A percentile compares a stretch with the other conserved stretches of the same genome.
Evolutionary conservation across 2,797 vertebrate genomes (phyloP).

Genomic region (Selene dorsalis): DNA sequence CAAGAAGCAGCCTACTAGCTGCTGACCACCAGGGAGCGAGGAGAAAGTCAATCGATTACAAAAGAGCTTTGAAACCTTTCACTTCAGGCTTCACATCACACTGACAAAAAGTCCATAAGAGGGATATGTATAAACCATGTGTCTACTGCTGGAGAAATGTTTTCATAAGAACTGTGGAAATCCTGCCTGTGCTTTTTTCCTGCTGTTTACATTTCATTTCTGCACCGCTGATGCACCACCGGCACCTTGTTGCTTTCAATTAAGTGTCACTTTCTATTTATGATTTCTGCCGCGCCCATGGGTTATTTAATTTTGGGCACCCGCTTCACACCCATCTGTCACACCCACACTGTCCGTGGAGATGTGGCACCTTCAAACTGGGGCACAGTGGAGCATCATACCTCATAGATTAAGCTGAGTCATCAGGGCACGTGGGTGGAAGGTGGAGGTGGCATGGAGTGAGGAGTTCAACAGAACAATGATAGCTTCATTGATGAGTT

Average conservation of each 20-base stretch:
- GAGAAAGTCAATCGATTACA: conserved; percentile 49
- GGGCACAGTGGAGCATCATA: conserved; percentile 25
- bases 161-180: conserved; percentile 47
- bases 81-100: conserved; percentile 52
- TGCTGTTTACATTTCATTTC: conserved; percentile 38
- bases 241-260: conserved; percentile 46
- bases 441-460: conserved; percentile 14
- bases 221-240: conserved; percentile 13
- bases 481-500: conserved; percentile 55
- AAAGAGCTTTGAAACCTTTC: conserved; percentile 59
- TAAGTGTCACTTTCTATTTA: conserved; percentile 43
- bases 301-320: conserved; percentile 55
- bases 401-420: conserved; percentile 42
- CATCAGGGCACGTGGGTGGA: conserved; percentile 34
- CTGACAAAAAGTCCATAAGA: conserved; percentile 44
- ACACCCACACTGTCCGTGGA: conserved; percentile 48
- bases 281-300: conserved; percentile 42
- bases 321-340: conserved; percentile 63
- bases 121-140: conserved; percentile 50
- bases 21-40: conserved; percentile 41
- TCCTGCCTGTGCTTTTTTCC: conserved; percentile 20
- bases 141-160: conserved; percentile 54
- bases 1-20: conserved; percentile 35
- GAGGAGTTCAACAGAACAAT: conserved; percentile 48
- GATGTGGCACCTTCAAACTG: conserved; percentile 40